Evolutionary conservation across 2,888 invertebrate genomes (phyloP).

Genomic region (Morinoia aosen): DNA sequence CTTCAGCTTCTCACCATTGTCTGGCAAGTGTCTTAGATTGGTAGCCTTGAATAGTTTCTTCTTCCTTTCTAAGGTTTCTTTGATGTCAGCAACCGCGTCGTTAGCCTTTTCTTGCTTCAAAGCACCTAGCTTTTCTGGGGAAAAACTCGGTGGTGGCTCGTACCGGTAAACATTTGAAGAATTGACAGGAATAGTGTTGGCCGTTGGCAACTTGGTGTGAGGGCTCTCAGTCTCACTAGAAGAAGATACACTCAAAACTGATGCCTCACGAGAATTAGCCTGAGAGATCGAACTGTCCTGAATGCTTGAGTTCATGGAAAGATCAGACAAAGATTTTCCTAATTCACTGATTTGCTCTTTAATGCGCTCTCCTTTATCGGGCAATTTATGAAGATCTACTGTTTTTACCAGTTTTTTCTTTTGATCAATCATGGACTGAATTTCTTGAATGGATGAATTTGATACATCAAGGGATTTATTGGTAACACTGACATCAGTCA

Average conservation of each 20-base stretch:
- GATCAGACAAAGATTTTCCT: slow-evolving; percentile 54
- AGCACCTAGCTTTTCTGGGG: background rate
- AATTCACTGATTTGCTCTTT: slow-evolving; percentile 49
- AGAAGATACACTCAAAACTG: background rate
- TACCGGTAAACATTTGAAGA: slow-evolving; percentile 7
- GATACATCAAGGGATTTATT: background rate
- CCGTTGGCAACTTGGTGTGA: too few species aligned
- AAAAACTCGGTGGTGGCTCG: background rate
- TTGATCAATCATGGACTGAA: background rate
- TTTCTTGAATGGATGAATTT: slow-evolving; percentile 2
- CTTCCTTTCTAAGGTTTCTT: slow-evolving; percentile 31
- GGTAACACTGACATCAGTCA: background rate
- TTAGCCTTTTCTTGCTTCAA: background rate
- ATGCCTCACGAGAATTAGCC: background rate
- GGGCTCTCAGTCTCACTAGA: slow-evolving; percentile 22
- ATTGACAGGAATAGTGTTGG: background rate
- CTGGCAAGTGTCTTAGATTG: slow-evolving; percentile 65
- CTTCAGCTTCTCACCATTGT: slow-evolving; percentile 68
- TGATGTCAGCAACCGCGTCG: slow-evolving; percentile 31
- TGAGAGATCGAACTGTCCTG: background rate
- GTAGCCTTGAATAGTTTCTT: slow-evolving; percentile 63
- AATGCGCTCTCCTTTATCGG: slow-evolving; percentile 59
- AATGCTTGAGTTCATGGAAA: slow-evolving; percentile 37
- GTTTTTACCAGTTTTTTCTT: slow-evolving; percentile 42
- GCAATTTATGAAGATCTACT: slow-evolving; percentile 54